Conservation (phyloP, 2,113 vertebrate species). For the Hemiprocne comata region DNA sequence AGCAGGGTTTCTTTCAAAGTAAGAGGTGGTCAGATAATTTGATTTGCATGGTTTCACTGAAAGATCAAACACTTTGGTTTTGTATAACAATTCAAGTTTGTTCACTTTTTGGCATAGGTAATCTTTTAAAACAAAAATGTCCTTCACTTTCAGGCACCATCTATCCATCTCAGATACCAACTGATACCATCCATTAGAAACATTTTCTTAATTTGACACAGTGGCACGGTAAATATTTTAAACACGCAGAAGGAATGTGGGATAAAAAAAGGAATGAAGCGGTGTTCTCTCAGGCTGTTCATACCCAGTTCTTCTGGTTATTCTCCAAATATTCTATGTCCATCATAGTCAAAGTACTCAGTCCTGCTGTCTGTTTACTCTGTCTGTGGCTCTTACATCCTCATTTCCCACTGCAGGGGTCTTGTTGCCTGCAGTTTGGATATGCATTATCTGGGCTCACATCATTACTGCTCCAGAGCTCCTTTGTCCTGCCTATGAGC, state of each 20-base stretch:
- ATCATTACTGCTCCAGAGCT: neutral
- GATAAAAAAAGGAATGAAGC: neutral
- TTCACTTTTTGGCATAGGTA: accelerated
- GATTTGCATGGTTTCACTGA: neutral
- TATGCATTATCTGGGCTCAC: neutral
- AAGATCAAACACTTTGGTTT: neutral
- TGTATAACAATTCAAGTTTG: neutral
- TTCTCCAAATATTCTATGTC: neutral
- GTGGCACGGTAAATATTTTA: neutral
- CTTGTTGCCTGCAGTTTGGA: neutral
- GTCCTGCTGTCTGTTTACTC: neutral
- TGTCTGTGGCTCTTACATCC: neutral
- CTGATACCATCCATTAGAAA: neutral
- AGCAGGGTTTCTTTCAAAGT: neutral
- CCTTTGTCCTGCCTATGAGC: neutral
- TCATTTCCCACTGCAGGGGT: accelerated
- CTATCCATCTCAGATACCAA: neutral
- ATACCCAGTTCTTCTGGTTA: neutral
- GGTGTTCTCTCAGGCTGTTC: neutral
- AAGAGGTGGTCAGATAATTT: neutral
- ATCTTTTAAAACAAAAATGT: neutral
- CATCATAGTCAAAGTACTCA: neutral
- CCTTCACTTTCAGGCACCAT: neutral
- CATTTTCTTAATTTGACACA: neutral
- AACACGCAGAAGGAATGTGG: neutral